Evolutionary conservation across 2,888 invertebrate genomes (phyloP), one percentile per base, ranked within the genome.

Genomic region (Drosophila putrida): DNA sequence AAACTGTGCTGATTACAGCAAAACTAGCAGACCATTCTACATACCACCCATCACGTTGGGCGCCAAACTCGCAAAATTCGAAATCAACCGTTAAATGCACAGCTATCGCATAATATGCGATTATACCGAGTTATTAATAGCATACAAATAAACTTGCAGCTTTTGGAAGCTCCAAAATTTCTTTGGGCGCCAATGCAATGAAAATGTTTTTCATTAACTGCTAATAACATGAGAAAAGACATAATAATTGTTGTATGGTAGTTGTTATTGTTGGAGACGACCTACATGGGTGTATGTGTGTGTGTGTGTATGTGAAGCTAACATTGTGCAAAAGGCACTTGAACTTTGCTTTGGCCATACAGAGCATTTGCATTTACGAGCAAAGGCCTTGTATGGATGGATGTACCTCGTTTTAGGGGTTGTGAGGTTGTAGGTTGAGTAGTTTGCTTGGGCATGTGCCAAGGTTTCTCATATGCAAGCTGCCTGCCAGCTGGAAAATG

Each of bases 291-390:
- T 63, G 43, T 49, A 55, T 51, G 15, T 36, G 41, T 43, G 25
- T 49, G 36, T 38, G 47, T 44, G 39, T 41, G 35, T 55, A 27
- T 61, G 46, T 35, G 60, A 6, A 33, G 47, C 47, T 63, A 68
- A 72, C 74, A 75, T 78, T 83, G 64, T 70, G 35, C 44, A 59
- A 82, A 84, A 85, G 82, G 79, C 85, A 85, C 83, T 85, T 85
- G 81, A 83, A 82, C 83, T 83, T 83, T 85, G 77, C 71, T 59
- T 69, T 59, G 61, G 65, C 62, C 75, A 70, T 33, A 68, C 28
- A 57, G 68, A 50, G 44, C 71, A 72, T 55, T 62, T 73, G 59
- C 55, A 60, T 69, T 50, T 50, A 49, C 54, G 54, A 43, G 43
- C 43, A 35, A 55, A 68, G 67, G 78, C 78, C 78, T 71, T 71